These are phyloP conservation scores for Cenopis cana DNA, from an alignment of 2,888 invertebrate species.

Conservation along the genomic window DNA sequence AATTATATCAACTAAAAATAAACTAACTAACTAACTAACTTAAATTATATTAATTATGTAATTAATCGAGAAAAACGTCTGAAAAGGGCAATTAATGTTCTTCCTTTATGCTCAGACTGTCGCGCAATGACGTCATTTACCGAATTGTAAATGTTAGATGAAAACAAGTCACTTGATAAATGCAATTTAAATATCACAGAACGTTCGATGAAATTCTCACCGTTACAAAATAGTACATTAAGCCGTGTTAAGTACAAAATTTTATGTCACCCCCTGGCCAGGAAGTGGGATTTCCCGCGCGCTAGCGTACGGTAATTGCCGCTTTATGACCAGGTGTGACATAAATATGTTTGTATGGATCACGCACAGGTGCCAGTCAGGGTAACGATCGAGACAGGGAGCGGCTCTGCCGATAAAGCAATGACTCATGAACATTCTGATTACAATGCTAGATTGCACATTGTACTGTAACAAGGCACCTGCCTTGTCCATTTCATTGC, in stretches of 20 bases:
- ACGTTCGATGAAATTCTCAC: neutral
- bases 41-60: neutral
- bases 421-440: constrained; percentile 52
- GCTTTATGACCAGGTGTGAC: too few relatives aligned
- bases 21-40: too few relatives aligned
- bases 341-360: constrained; percentile 2
- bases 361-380: constrained; percentile 42
- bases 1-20: too few relatives aligned
- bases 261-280: neutral
- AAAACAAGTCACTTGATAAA: neutral
- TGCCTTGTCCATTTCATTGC: too few relatives aligned
- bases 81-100: neutral
- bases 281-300: too few relatives aligned
- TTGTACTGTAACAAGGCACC: too few relatives aligned
- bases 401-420: constrained; percentile 65
- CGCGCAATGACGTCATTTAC: neutral
- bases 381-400: constrained; percentile 61
- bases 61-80: neutral
- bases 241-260: neutral
- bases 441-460: constrained; percentile 26
- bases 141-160: neutral
- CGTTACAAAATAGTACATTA: too few relatives aligned
- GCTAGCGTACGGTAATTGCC: too few relatives aligned
- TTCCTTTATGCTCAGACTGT: neutral
- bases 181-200: neutral